Base-by-base conservation (phyloP, 2,888 invertebrate species). In the Camponotus fellah region DNA sequence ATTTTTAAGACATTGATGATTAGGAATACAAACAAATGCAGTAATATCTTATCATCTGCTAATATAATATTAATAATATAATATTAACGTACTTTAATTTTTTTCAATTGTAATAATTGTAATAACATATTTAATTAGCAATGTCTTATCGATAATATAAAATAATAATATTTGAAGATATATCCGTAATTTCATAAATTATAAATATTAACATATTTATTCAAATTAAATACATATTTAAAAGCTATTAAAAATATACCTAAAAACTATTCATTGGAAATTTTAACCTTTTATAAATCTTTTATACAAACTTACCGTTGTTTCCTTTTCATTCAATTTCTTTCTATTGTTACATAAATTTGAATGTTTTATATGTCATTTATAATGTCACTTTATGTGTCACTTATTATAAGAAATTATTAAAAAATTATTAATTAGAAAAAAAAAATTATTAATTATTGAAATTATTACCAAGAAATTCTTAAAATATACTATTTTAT, bases 281-380 rank as follows among this genome's bases (percentile, higher is more conserved):
- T 34, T n/a, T 17, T 58, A 60, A 5, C 2, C 46, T n/a, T 32
- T 60, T 74, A 37, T 5, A 62, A 26, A 26, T 2, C 1, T 26
- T 26, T 26, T 26, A 26, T 32, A 60, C n/a, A 58, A 72, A 58
- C 21, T 17, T 3, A n/a, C 5, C 14, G 2, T 34, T 53, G 12
- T 17, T n/a, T 2, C n/a, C 49, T 49, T 49, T 49, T 17, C 17
- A 10, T 2, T 68, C 26, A 4, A 49, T 32, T 1, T 62, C 2
- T 43, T 74, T 6, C 3, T 66, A 43, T 8, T 62, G 32, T 21
- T 46, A 17, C 3, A 1, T 21, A 56, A 40, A 21, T 40, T 8
- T 34, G 60, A n/a, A 46, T 10, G 8, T 85, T 76, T 75, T 17
- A 72, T 10, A 21, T 21, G 17, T 32, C 32, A 26, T 43, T 58